phyloP scores from a whole-genome alignment of 2,113 vertebrate species.

The Cathartes aura region DNA sequence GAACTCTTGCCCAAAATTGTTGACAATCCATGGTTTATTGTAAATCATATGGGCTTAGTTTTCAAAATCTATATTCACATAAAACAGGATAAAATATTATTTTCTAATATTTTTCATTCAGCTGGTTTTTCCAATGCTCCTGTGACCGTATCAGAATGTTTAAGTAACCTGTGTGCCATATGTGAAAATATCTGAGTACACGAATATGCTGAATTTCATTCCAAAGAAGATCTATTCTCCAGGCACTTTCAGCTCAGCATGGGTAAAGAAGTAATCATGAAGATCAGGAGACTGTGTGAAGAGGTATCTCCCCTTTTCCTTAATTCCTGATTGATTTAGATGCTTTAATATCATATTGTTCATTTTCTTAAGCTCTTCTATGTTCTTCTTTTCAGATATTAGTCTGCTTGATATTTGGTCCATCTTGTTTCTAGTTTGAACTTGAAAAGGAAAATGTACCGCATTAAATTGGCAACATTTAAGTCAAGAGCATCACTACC shows the following conservation, averaged over 20 bases:
- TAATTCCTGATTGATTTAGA: constrained; percentile 64
- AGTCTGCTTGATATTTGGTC: constrained; percentile 74
- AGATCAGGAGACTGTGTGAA: neutral
- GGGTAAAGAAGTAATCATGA: neutral
- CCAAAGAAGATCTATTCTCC: neutral
- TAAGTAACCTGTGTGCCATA: neutral
- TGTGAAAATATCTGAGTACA: neutral
- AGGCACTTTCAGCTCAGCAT: neutral
- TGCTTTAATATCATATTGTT: constrained; percentile 72
- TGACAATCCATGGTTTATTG: neutral
- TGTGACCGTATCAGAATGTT: neutral
- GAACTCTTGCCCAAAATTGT: neutral
- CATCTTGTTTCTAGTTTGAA: constrained; percentile 75
- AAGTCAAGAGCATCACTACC: neutral
- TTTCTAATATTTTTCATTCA: neutral
- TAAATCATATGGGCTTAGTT: neutral
- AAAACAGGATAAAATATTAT: neutral
- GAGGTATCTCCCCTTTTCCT: neutral
- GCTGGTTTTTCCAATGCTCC: neutral
- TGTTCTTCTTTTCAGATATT: constrained; percentile 67
- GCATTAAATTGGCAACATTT: neutral
- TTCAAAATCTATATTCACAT: neutral
- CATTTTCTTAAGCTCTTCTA: constrained; percentile 78
- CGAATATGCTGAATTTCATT: neutral
- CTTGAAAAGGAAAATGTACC: constrained; percentile 63